phyloP scores from a whole-genome alignment of 2,797 vertebrate species.

The Agapornis canus region DNA sequence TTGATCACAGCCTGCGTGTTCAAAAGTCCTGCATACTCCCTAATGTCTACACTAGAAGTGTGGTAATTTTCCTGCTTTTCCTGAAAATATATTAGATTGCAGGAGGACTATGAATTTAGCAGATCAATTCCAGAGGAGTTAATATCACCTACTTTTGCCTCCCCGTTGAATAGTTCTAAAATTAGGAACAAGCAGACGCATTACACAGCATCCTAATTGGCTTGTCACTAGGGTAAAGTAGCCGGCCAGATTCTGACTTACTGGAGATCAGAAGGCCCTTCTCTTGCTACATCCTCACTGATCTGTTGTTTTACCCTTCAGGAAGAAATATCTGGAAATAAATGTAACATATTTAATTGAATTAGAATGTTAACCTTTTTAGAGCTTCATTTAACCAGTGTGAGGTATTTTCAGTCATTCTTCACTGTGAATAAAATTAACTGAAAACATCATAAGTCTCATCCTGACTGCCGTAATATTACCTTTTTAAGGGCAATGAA shows the following conservation, averaged over 20 bases:
- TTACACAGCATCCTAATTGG: slow-evolving; percentile 57
- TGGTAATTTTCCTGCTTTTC: slow-evolving; percentile 2
- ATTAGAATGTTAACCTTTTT: neutral
- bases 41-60: neutral
- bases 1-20: neutral
- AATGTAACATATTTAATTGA: neutral
- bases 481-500: neutral
- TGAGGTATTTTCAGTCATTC: neutral
- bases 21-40: neutral
- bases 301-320: neutral
- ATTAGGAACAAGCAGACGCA: slow-evolving; percentile 67
- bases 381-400: neutral
- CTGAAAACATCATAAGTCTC: neutral
- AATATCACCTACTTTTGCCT: slow-evolving; percentile 60
- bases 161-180: slow-evolving; percentile 60
- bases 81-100: neutral
- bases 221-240: slow-evolving; percentile 66
- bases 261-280: neutral
- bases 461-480: neutral
- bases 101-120: neutral
- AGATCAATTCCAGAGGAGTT: slow-evolving; percentile 49
- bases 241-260: slow-evolving; percentile 6
- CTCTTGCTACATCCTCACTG: neutral
- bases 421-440: neutral
- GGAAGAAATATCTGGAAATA: neutral